Evolutionary conservation across 1,140 invertebrate genomes (phyloP).

Genomic region (Eufriesea mexicana): DNA sequence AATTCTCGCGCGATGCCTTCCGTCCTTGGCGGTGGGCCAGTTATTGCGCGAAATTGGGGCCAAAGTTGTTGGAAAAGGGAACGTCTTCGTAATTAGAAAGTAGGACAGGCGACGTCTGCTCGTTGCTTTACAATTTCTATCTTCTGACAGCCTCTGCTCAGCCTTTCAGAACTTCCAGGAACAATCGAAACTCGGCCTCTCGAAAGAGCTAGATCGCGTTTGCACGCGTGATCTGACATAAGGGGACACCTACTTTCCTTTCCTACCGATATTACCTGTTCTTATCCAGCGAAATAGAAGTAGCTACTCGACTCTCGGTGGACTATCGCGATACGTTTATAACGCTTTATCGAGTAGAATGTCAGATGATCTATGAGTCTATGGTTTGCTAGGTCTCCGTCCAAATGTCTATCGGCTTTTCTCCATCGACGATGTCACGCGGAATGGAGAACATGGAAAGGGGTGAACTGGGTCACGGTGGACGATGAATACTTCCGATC

Average conservation of each 20-base stretch:
- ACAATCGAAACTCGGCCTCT: too few relatives aligned
- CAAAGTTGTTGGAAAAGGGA: slow-evolving; percentile 56
- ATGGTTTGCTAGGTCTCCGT: neutral
- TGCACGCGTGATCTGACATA: neutral
- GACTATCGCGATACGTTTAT: neutral
- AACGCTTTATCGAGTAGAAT: too few relatives aligned
- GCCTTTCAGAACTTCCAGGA: neutral
- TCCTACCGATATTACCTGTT: neutral
- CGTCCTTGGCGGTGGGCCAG: slow-evolving; percentile 55
- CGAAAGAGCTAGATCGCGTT: neutral
- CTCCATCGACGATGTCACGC: neutral
- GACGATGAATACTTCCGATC: slow-evolving; percentile 33
- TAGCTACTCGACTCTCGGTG: too few relatives aligned
- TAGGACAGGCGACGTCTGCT: neutral
- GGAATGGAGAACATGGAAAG: slow-evolving; percentile 42
- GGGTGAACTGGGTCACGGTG: slow-evolving; percentile 21
- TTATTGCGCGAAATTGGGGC: slow-evolving; percentile 47
- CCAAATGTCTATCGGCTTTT: too few relatives aligned
- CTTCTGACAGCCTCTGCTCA: neutral
- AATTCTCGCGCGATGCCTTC: slow-evolving; percentile 3
- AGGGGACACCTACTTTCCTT: slow-evolving; percentile 7
- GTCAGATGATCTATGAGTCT: neutral
- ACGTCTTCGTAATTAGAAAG: slow-evolving; percentile 57
- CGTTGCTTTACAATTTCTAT: slow-evolving; percentile 10
- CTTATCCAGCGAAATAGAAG: neutral